Evolutionary conservation across 2,113 vertebrate species (phyloP).

Genomic region (Synodontis membranacea): DNA sequence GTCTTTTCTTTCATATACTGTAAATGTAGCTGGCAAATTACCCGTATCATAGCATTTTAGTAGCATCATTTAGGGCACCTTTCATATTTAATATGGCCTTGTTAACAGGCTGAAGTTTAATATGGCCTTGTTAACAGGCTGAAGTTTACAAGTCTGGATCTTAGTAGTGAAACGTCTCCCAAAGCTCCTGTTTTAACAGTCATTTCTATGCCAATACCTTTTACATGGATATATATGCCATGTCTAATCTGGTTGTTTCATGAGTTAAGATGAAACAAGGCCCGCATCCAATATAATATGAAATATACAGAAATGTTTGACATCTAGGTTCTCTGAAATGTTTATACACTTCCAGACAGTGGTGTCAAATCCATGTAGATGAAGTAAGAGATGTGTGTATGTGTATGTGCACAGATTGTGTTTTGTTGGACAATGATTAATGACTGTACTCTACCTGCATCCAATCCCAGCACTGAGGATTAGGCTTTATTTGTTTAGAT

Average conservation of each 20-base stretch:
- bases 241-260: slow-evolving; percentile 7
- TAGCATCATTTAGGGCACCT: background rate
- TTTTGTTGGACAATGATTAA: slow-evolving; percentile 40
- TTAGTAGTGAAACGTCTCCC: background rate
- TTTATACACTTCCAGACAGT: slow-evolving; percentile 37
- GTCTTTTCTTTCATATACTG: slow-evolving; percentile 11
- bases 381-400: background rate
- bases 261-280: slow-evolving; percentile 20
- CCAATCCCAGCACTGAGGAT: slow-evolving; percentile 36
- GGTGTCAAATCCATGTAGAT: slow-evolving; percentile 28
- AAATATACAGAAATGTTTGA: slow-evolving; percentile 36
- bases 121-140: background rate
- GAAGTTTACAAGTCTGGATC: background rate
- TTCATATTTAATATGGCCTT: background rate
- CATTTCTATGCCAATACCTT: slow-evolving; percentile 2
- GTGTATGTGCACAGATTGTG: slow-evolving; percentile 19
- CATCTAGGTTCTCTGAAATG: slow-evolving; percentile 39
- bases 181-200: slow-evolving; percentile 13
- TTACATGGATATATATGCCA: slow-evolving; percentile 15
- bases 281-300: background rate
- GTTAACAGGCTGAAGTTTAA: slow-evolving; percentile 22
- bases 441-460: slow-evolving; percentile 28
- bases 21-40: background rate
- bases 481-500: slow-evolving; percentile 44
- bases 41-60: background rate